Evolutionary conservation across 2,888 invertebrate genomes (phyloP).

Genomic region (Chymomyza amoena): DNA sequence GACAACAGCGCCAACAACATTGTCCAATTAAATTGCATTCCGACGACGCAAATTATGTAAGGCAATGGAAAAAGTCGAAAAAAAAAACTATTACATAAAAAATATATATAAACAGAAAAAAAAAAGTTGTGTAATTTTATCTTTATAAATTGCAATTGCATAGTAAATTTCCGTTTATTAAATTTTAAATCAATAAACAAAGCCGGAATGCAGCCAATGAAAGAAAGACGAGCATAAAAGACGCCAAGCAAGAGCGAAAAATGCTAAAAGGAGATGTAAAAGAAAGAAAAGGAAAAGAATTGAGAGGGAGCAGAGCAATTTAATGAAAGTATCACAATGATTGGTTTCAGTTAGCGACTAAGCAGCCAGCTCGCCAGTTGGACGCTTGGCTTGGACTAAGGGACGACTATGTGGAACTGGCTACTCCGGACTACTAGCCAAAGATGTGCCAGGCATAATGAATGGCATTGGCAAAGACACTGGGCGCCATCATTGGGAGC

Average conservation of each 20-base stretch:
- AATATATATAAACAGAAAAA: not conserved
- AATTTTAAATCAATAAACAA: conserved; percentile 59
- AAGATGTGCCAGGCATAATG: conserved; percentile 60
- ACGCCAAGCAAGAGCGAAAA: conserved; percentile 19
- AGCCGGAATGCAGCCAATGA: conserved; percentile 4
- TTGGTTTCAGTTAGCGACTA: conserved; percentile 72
- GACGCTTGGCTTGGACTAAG: not conserved
- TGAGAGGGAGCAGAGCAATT: conserved; percentile 38
- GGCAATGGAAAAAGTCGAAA: not conserved
- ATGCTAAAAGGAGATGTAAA: not conserved
- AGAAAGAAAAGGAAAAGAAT: not conserved
- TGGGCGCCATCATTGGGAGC: conserved; percentile 45
- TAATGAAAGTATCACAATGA: conserved; percentile 74
- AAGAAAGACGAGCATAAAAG: not conserved
- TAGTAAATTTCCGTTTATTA: conserved; percentile 60
- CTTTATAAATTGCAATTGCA: conserved; percentile 26
- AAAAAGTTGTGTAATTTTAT: not conserved
- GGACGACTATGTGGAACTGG: not conserved
- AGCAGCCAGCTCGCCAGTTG: conserved; percentile 34
- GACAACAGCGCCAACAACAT: conserved; percentile 51
- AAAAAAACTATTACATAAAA: not conserved
- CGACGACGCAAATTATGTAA: conserved; percentile 58
- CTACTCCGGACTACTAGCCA: conserved; percentile 38
- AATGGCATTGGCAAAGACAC: conserved; percentile 70
- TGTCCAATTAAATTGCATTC: conserved; percentile 68